Conservation (phyloP, 2,113 vertebrate genomes). For the Sciurus niger region DNA sequence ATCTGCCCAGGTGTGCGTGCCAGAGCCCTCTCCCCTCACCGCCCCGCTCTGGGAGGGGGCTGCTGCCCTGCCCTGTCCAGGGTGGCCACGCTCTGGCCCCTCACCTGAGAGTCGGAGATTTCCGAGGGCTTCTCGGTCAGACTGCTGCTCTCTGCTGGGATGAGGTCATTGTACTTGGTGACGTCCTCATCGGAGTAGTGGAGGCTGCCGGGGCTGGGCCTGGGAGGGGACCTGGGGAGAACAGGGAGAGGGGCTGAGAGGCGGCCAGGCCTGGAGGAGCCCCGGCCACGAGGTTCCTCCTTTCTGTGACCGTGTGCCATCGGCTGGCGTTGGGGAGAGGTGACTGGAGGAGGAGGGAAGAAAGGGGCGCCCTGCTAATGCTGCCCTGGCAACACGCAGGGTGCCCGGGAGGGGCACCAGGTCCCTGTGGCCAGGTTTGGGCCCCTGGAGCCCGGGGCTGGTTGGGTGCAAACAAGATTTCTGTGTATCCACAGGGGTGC, state of each 20-base stretch:
- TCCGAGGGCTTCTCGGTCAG: constrained; percentile 98
- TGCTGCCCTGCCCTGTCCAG: fast-evolving
- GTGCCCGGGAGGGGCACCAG: too few species aligned
- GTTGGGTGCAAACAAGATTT: background rate
- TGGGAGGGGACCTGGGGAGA: constrained; percentile 93
- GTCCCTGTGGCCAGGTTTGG: background rate
- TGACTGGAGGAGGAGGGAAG: background rate
- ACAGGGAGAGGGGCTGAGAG: background rate
- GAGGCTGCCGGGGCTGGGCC: constrained; percentile 97
- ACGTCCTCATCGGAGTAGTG: constrained; percentile 98
- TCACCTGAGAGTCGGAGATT: constrained; percentile 98
- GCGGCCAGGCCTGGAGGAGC: too few species aligned
- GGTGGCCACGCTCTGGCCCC: background rate
- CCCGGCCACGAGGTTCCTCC: fast-evolving
- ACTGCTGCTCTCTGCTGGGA: constrained; percentile 97
- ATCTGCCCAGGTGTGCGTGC: fast-evolving
- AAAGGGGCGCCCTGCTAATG: fast-evolving
- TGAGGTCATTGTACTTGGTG: constrained; percentile 98
- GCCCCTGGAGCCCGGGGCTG: background rate
- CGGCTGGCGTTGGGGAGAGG: background rate
- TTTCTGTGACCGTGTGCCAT: background rate
- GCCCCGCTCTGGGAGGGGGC: background rate
- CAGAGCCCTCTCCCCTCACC: background rate
- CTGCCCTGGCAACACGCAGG: background rate
- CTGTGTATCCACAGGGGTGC: background rate